Conservation (phyloP, 2,797 vertebrate species). For the Lepus oiostolus region DNA sequence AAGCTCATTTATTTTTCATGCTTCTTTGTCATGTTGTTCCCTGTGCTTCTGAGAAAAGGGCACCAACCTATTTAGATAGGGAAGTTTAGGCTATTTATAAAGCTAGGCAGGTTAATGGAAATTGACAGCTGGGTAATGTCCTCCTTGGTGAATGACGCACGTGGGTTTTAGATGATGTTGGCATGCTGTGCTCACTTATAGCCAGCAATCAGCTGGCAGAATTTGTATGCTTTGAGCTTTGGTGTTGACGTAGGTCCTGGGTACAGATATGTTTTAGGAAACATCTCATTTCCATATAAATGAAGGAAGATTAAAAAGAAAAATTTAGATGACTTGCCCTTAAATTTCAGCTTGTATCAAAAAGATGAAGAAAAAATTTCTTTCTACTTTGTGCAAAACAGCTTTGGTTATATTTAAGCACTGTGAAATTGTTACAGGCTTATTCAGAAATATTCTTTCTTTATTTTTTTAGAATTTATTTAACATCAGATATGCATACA, state of each 20-base stretch:
- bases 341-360: slow-evolving; percentile 74
- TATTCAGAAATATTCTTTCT: slow-evolving; percentile 59
- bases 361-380: slow-evolving; percentile 61
- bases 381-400: slow-evolving; percentile 60
- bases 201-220: slow-evolving; percentile 56
- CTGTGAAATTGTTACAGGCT: slow-evolving; percentile 21
- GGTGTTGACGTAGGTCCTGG: slow-evolving; percentile 81
- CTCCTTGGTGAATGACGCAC: slow-evolving; percentile 85
- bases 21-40: slow-evolving; percentile 88
- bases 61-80: slow-evolving; percentile 84
- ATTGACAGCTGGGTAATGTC: slow-evolving; percentile 77
- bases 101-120: slow-evolving; percentile 89
- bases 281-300: slow-evolving; percentile 84
- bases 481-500: slow-evolving; percentile 4
- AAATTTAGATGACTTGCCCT: slow-evolving; percentile 70
- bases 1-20: slow-evolving; percentile 81
- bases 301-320: slow-evolving; percentile 76
- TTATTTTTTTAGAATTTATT: slow-evolving; percentile 55
- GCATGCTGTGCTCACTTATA: slow-evolving; percentile 80
- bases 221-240: slow-evolving; percentile 72
- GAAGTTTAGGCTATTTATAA: slow-evolving; percentile 85
- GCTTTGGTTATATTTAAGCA: slow-evolving; percentile 38
- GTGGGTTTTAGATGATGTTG: slow-evolving; percentile 65
- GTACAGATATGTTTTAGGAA: slow-evolving; percentile 82
- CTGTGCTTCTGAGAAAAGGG: slow-evolving; percentile 85